Base-by-base conservation (phyloP, 2,797 vertebrate species). In the Rousettus madagascariensis region DNA sequence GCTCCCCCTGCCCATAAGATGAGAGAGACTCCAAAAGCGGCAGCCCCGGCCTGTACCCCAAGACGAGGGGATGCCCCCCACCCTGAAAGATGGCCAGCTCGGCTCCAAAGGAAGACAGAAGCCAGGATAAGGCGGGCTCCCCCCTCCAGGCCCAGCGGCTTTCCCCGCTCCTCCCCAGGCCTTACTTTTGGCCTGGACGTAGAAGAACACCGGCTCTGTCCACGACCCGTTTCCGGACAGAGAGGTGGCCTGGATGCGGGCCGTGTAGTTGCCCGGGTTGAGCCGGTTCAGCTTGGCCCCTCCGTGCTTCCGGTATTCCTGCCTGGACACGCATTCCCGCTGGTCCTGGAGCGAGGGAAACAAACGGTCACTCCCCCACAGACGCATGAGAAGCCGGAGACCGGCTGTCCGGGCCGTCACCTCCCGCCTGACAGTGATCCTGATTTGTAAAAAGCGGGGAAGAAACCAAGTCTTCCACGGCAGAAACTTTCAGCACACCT, bases 181-280 rank as follows among this genome's bases (percentile, higher is more conserved):
- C 97, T 99, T 99, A 99, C 99, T 97, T 98, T 99, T 99, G 89
- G 99, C 99, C 0, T 99, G 99, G 72, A 99, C 99, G 0, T 99
- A 99, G 98, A 99, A 99, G 92, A 97, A 99, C 94, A 99, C 98
- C 1, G 98, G 98, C 36, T 99, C 99, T 0, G 99, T 99, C 99
- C 99, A 99, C 0, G 99, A 99, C 55, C 99, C 99, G 1, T 99
- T 99, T 65, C 99, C 99, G 41, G 99, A 99, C 28, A 99, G 98
- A 0, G 99, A 99, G 20, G 99, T 99, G 95, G 99, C 99, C 15
- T 99, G 99, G 85, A 99, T 99, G 6, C 98, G 98, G 66, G 99
- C 99, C 0, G 99, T 99, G 87, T 99, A 99, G 97, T 99, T 99
- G 13, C 99, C 99, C 0, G 99, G 98, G 89, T 99, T 99, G 89